Evolutionary conservation across 2,797 vertebrate genomes (phyloP).

Genomic region (Epinephelus malabaricus): DNA sequence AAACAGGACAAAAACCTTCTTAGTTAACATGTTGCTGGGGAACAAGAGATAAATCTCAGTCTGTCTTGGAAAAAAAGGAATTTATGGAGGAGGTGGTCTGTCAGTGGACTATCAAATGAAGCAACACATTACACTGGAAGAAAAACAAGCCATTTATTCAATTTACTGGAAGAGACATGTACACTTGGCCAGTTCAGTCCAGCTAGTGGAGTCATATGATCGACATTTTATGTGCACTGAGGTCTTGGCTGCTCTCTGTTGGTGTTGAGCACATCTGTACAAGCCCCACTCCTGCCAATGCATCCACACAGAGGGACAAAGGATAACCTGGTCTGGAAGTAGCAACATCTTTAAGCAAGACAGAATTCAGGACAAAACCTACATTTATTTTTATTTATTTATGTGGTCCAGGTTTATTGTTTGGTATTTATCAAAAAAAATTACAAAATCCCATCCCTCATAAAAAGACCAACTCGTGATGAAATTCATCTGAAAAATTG

Average conservation of each 20-base stretch:
- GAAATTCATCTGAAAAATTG: conserved; percentile 53
- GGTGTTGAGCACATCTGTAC: conserved; percentile 36
- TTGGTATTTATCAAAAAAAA: conserved; percentile 41
- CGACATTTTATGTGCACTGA: conserved; percentile 38
- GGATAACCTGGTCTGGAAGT: background rate
- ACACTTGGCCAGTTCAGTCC: conserved; percentile 42
- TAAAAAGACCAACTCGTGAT: conserved; percentile 34
- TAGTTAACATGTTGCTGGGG: conserved; percentile 22
- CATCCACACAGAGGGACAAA: conserved; percentile 16
- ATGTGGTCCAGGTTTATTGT: conserved; percentile 54
- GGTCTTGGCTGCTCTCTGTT: conserved; percentile 38
- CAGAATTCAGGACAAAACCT: conserved; percentile 3
- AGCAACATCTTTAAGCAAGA: conserved; percentile 14
- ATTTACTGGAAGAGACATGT: conserved; percentile 46
- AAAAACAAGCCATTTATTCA: conserved; percentile 76
- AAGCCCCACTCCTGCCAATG: conserved; percentile 19
- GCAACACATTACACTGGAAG: conserved; percentile 43
- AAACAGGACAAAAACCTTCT: background rate
- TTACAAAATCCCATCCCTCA: conserved; percentile 45
- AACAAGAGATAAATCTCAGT: conserved; percentile 8
- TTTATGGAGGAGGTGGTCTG: conserved; percentile 21
- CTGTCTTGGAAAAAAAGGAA: conserved; percentile 50
- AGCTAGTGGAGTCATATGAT: conserved; percentile 37
- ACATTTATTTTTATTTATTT: conserved; percentile 19
- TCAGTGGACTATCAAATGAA: conserved; percentile 25